Conservation (phyloP, 2,888 invertebrate species). For the Caenorhabditis imperialis region DNA sequence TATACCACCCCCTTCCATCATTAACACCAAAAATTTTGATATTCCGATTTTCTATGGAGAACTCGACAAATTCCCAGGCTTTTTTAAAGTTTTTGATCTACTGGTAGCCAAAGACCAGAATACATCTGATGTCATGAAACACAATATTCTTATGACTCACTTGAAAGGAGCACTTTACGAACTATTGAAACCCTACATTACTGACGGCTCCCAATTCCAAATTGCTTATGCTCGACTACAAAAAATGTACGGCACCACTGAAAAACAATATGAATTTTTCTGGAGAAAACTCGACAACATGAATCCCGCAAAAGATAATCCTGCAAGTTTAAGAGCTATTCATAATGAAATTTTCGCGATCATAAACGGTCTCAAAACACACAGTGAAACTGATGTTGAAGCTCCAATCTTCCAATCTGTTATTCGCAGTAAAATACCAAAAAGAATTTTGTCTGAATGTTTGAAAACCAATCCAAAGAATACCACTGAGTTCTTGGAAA, state of each 20-base stretch:
- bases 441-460: background rate
- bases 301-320: background rate
- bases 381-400: background rate
- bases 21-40: background rate
- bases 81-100: background rate
- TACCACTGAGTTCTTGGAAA: background rate
- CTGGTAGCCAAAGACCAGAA: background rate
- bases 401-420: background rate
- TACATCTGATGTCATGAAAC: background rate
- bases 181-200: background rate
- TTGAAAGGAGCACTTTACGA: background rate
- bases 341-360: background rate
- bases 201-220: background rate
- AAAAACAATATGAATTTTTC: background rate
- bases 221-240: background rate
- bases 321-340: background rate
- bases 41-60: background rate
- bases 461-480: background rate
- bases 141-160: background rate
- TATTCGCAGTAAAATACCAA: background rate
- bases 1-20: background rate
- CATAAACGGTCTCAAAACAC: background rate
- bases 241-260: background rate
- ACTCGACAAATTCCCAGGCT: background rate
- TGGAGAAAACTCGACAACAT: background rate